These are phyloP conservation scores for Callopanchax toddi DNA, from an alignment of 2,113 vertebrate genomes.

Conservation along the genomic window DNA sequence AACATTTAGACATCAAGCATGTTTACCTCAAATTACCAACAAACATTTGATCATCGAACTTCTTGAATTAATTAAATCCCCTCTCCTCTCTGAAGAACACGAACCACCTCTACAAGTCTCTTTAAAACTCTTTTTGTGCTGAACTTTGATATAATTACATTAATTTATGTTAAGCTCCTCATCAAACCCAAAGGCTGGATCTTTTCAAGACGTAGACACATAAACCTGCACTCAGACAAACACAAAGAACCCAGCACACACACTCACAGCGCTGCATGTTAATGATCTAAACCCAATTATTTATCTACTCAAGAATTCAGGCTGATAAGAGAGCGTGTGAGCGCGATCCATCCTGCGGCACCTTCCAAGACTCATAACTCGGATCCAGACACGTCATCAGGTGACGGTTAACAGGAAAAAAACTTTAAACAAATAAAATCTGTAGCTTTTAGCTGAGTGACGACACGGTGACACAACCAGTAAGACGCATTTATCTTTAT, in stretches of 20 bases:
- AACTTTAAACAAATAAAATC: background rate
- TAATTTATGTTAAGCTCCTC: conserved; percentile 62
- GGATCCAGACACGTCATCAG: conserved; percentile 5
- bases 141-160: conserved; percentile 54
- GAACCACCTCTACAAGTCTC: conserved; percentile 29
- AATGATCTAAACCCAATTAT: conserved; percentile 46
- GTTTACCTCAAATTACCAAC: background rate
- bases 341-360: conserved; percentile 24
- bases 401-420: conserved; percentile 7
- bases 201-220: conserved; percentile 20
- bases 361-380: conserved; percentile 38
- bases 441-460: conserved; percentile 4
- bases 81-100: background rate
- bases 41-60: background rate
- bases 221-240: background rate
- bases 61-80: background rate
- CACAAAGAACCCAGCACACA: conserved; percentile 3
- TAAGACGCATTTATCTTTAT: conserved; percentile 17
- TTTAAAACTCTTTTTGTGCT: conserved; percentile 27
- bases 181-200: conserved; percentile 30
- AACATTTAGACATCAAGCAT: background rate
- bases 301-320: conserved; percentile 45
- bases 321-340: conserved; percentile 30
- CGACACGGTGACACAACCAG: conserved; percentile 23
- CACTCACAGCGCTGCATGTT: conserved; percentile 14